Evolutionary conservation across 1,140 invertebrate genomes (phyloP), one percentile per base, ranked within the genome.

Genomic region (Drosophila paulistorum): DNA sequence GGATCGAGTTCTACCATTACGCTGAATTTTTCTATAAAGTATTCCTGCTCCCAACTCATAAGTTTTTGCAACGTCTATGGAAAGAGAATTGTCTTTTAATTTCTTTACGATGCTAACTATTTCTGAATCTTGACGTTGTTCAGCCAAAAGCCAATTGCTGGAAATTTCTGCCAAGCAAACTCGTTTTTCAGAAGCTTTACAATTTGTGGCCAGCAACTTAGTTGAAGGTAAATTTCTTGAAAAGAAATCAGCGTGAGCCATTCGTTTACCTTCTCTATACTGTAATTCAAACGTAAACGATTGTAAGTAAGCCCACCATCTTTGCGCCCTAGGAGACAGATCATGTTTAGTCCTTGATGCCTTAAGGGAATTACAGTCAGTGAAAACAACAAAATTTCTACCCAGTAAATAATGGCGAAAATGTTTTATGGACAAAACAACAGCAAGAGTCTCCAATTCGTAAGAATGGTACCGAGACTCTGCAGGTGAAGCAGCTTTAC

Each of bases 201-300:
- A 42, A 42, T 37, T 37, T 37, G 41, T 42, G n/a, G 11, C 41
- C 11, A 42, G 11, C 41, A 5, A 13, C 11, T 42, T n/a, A 13
- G 13, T n/a, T 13, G 41, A 42, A n/a, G 41, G 41, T n/a, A 42
- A n/a, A 42, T 42, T 42, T 42, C 41, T 42, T 13, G 41, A 42
- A 42, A 42, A 42, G 35, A 37, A 37, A 37, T 37, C 35, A 37
- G 35, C 35, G 35, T 37, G 35, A 37, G 35, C 35, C 35, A 42
- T 42, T 42, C 41, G 41, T 42, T 42, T 42, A 42, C 41, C 41
- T 42, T 42, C 41, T 42, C 41, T 42, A 42, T 42, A 42, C 41
- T 42, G 41, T n/a, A 42, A 42, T n/a, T 42, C 41, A 42, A 42
- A 42, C n/a, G 41, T n/a, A n/a, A 42, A 42, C n/a, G 41, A 42